phyloP scores from a whole-genome alignment of 2,113 vertebrate species.

The Marmota flaviventris region DNA sequence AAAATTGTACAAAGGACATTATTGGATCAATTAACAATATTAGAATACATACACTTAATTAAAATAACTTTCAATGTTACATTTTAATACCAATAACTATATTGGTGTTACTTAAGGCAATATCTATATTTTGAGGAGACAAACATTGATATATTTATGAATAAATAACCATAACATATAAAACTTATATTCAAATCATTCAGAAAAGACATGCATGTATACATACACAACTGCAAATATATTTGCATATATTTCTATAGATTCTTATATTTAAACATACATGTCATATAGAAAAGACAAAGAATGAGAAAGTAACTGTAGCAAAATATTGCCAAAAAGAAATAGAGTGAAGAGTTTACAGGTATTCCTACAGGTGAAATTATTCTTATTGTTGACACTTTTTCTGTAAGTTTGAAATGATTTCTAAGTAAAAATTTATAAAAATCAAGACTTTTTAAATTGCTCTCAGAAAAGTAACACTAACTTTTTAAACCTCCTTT shows the following conservation, averaged over 20 bases:
- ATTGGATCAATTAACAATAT: not conserved
- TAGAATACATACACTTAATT: not conserved
- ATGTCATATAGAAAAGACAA: not conserved
- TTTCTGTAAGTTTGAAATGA: constrained; percentile 8
- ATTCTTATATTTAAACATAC: not conserved
- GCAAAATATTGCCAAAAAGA: not conserved
- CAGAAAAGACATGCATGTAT: not conserved
- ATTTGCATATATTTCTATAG: not conserved
- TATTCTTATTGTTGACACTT: not conserved
- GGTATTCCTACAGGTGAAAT: not conserved
- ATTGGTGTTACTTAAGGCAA: not conserved
- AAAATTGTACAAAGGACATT: not conserved
- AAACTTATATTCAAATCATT: not conserved
- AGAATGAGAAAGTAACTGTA: not conserved
- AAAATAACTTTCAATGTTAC: not conserved
- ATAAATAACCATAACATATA: not conserved
- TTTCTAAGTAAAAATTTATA: not conserved
- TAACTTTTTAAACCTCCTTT: not conserved
- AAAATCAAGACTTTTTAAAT: not conserved
- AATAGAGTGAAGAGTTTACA: not conserved
- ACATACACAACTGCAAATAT: not conserved
- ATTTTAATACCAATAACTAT: not conserved
- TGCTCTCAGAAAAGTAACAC: not conserved
- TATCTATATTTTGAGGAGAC: not conserved
- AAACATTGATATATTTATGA: not conserved